These are phyloP conservation scores for Ophion costatus DNA, from an alignment of 2,888 invertebrate species.

Conservation along the genomic window DNA sequence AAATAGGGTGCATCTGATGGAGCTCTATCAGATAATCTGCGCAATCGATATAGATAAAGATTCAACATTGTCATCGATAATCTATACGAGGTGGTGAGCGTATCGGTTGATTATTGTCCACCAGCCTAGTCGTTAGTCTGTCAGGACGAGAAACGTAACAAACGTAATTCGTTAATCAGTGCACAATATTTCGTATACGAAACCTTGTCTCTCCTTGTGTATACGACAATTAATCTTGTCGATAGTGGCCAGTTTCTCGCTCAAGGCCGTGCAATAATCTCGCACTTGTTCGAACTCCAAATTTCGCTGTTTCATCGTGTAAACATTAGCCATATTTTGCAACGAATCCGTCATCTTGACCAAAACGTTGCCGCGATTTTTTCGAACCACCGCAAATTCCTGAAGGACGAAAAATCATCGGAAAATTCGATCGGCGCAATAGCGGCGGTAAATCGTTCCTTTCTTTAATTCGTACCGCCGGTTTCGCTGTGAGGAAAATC, in stretches of 20 bases:
- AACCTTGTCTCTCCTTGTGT: conserved; percentile 87
- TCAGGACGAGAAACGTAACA: neutral
- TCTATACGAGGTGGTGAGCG: no score
- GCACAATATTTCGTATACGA: conserved; percentile 29
- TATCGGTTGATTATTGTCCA: neutral
- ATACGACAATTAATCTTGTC: conserved; percentile 88
- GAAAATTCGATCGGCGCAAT: conserved; percentile 12
- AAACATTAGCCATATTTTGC: conserved; percentile 85
- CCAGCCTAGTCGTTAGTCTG: neutral
- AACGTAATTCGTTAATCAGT: neutral
- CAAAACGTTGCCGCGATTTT: conserved; percentile 85
- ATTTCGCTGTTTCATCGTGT: conserved; percentile 85
- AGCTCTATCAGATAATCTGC: conserved; percentile 85
- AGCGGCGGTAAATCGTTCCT: no score
- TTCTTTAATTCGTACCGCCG: conserved; percentile 84
- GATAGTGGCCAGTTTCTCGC: conserved; percentile 87
- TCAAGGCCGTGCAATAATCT: conserved; percentile 86
- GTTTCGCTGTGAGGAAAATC: conserved; percentile 88
- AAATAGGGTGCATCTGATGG: conserved; percentile 86
- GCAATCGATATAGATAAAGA: neutral
- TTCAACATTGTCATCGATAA: neutral
- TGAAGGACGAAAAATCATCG: conserved; percentile 74
- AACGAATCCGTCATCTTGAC: conserved; percentile 86
- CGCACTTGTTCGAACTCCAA: conserved; percentile 87
- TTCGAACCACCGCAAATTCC: conserved; percentile 87